Percentiles rank a stretch among this genome's conserved stretches.
These are phyloP conservation scores for Cataglyphis cursor DNA, from an alignment of 2,888 invertebrate genomes.

Conservation along the genomic window DNA sequence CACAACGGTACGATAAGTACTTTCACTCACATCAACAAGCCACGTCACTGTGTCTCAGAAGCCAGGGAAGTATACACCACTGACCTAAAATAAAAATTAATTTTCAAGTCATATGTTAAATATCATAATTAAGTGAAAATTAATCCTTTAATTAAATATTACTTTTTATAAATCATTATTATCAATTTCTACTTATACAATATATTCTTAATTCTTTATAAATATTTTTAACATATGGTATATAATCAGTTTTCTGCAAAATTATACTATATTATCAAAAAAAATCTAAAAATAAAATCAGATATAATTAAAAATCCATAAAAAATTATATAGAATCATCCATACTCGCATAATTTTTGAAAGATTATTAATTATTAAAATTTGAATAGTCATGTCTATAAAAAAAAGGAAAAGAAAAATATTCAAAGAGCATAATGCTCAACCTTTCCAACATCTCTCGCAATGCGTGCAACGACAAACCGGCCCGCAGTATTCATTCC, in stretches of 20 bases:
- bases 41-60: constrained; percentile 81
- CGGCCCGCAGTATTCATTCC: constrained; percentile 36
- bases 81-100: constrained; percentile 81
- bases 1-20: constrained; percentile 67
- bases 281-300: neutral
- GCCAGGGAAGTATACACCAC: constrained; percentile 83
- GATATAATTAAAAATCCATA: neutral
- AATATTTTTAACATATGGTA: neutral
- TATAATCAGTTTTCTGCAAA: neutral
- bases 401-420: constrained; percentile 10
- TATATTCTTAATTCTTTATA: neutral
- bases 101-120: neutral
- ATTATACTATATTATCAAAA: neutral
- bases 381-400: neutral
- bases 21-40: constrained; percentile 83
- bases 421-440: neutral
- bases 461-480: constrained; percentile 9
- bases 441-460: neutral
- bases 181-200: neutral
- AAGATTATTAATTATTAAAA: neutral
- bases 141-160: neutral
- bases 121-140: neutral
- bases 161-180: neutral
- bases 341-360: neutral
- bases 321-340: neutral